A percentile compares a stretch with the other conserved stretches of the same genome.
Conservation (phyloP, 2,888 invertebrate species). For the Protodeltote pygarga region DNA sequence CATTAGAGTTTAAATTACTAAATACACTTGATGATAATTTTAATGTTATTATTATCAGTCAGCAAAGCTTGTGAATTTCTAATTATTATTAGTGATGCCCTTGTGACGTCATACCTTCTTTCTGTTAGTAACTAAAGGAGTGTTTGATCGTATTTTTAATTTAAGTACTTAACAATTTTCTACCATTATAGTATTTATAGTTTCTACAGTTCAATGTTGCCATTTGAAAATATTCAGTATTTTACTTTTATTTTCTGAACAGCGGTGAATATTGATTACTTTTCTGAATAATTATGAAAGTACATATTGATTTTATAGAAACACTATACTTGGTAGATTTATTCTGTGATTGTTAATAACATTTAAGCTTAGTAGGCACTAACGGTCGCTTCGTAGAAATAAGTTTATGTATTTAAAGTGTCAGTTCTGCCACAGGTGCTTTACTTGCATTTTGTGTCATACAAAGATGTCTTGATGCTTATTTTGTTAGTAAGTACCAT, state of each 20-base stretch:
- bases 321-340: slow-evolving; percentile 17
- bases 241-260: not conserved
- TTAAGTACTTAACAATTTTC: slow-evolving; percentile 19
- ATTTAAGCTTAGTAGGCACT: slow-evolving; percentile 28
- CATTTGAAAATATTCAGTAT: slow-evolving; percentile 20
- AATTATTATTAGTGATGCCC: too few species aligned
- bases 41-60: too few species aligned
- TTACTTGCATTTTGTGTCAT: slow-evolving; percentile 13
- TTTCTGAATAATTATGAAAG: too few species aligned
- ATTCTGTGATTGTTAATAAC: slow-evolving; percentile 59
- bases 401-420: slow-evolving; percentile 8
- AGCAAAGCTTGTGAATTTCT: too few species aligned
- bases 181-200: slow-evolving; percentile 35
- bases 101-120: too few species aligned
- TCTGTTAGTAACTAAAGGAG: slow-evolving; percentile 17
- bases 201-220: slow-evolving; percentile 33
- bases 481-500: not conserved
- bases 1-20: not conserved
- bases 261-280: too few species aligned
- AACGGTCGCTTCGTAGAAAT: slow-evolving; percentile 33
- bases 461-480: not conserved
- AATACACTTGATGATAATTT: too few species aligned
- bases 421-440: slow-evolving; percentile 1
- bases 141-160: slow-evolving; percentile 37
- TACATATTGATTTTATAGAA: too few species aligned